Evolutionary conservation across 2,888 invertebrate species (phyloP).

Genomic region (Tineola bisselliella): DNA sequence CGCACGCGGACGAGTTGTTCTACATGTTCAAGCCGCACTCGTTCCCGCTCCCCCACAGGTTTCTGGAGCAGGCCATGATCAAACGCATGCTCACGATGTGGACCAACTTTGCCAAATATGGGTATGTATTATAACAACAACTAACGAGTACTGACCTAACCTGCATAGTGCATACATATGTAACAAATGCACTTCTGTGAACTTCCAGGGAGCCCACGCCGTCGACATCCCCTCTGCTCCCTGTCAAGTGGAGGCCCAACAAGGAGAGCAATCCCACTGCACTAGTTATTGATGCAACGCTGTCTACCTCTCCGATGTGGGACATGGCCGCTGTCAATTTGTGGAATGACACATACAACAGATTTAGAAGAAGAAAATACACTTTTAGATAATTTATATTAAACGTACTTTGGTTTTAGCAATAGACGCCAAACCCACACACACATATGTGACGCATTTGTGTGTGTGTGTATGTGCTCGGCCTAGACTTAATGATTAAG

Average conservation of each 20-base stretch:
- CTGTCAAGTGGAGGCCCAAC: constrained; percentile 47
- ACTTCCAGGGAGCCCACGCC: constrained; percentile 54
- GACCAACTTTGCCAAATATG: constrained; percentile 59
- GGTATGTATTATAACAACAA: constrained; percentile 31
- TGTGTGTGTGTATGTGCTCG: no score
- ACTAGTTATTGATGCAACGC: constrained; percentile 37
- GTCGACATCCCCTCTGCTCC: constrained; percentile 28
- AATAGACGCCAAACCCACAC: no score
- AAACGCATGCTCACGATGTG: constrained; percentile 49
- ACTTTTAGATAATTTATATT: not conserved
- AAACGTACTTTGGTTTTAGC: no score
- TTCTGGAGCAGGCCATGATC: constrained; percentile 41
- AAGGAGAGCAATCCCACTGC: constrained; percentile 40
- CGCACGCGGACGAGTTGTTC: constrained; percentile 55
- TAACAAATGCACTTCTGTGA: no score
- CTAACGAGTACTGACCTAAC: no score
- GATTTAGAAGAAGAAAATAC: constrained; percentile 35
- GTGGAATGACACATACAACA: constrained; percentile 51
- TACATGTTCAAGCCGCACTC: constrained; percentile 52
- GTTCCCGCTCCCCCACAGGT: constrained; percentile 42
- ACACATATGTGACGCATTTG: no score
- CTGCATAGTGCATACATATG: no score
- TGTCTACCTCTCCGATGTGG: constrained; percentile 45
- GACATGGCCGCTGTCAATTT: constrained; percentile 33
- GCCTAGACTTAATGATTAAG: no score